A percentile compares a stretch with the other conserved stretches of the same genome.
phyloP scores from a whole-genome alignment of 2,888 invertebrate species.

The Aphidoletes aphidimyza region DNA sequence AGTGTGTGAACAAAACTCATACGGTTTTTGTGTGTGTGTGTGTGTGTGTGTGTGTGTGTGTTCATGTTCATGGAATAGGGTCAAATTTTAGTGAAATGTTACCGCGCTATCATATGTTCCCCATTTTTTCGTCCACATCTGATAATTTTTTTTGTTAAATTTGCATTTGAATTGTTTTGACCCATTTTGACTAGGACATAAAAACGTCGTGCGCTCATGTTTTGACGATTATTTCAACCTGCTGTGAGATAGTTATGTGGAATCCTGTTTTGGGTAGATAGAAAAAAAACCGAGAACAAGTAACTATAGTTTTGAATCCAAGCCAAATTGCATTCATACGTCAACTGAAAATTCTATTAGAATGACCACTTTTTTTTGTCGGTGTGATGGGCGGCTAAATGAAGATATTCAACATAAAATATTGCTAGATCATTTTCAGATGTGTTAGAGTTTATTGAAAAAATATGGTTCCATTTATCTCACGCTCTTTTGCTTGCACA shows the following conservation, averaged over 20 bases:
- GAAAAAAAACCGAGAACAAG: background rate
- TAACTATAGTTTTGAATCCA: constrained; percentile 24
- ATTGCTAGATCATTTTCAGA: background rate
- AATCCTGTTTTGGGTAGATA: background rate
- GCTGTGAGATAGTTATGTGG: background rate
- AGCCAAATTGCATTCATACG: constrained; percentile 11
- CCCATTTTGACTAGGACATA: background rate
- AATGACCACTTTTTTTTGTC: background rate
- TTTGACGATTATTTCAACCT: background rate
- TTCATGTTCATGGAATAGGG: too few species aligned
- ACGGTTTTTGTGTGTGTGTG: too few species aligned
- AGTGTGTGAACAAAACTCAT: too few species aligned
- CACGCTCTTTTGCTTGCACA: background rate
- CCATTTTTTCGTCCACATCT: background rate
- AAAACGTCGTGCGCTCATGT: background rate
- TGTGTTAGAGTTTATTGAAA: constrained; percentile 25
- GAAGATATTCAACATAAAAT: constrained; percentile 22
- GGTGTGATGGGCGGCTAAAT: background rate
- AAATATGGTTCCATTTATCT: background rate
- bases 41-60: too few species aligned
- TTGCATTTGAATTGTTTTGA: constrained; percentile 19
- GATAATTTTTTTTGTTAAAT: background rate
- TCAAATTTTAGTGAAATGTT: too few species aligned
- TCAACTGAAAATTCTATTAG: background rate
- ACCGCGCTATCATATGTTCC: too few species aligned